phyloP scores from a whole-genome alignment of 2,888 invertebrate genomes.

The Lasioglossum villosulum region DNA sequence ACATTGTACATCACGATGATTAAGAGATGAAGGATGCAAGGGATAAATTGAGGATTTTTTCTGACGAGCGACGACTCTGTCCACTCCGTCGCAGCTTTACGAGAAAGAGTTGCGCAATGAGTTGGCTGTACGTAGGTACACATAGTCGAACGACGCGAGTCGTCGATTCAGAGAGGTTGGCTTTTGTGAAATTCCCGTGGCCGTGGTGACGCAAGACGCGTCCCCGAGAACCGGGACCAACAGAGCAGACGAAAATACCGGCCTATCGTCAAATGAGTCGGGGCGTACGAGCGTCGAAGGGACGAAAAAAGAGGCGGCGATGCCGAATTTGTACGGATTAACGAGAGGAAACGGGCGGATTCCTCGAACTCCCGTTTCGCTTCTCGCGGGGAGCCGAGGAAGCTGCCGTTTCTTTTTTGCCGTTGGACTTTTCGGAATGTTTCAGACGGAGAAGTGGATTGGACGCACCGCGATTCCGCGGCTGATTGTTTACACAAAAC shows the following conservation, averaged over 20 bases:
- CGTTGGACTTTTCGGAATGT: slow-evolving; percentile 24
- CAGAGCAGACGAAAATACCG: slow-evolving; percentile 75
- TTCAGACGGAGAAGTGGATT: not conserved
- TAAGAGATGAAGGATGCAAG: not conserved
- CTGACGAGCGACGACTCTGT: not conserved
- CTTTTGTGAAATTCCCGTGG: slow-evolving; percentile 71
- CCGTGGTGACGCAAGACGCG: slow-evolving; percentile 75
- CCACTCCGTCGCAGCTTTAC: not conserved
- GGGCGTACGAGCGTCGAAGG: slow-evolving; percentile 57
- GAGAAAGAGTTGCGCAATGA: slow-evolving; percentile 15
- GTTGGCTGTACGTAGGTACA: not conserved
- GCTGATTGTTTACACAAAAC: slow-evolving; percentile 46
- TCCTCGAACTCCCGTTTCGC: slow-evolving; percentile 33
- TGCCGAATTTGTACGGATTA: slow-evolving; percentile 76
- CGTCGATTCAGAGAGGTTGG: not conserved
- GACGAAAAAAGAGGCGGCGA: slow-evolving; percentile 62
- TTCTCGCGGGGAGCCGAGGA: not conserved
- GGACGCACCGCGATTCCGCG: slow-evolving; percentile 7
- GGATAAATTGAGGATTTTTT: not conserved
- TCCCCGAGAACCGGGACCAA: slow-evolving; percentile 53
- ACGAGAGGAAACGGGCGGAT: slow-evolving; percentile 60
- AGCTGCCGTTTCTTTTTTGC: not conserved
- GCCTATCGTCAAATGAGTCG: slow-evolving; percentile 68
- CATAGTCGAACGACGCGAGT: slow-evolving; percentile 4
- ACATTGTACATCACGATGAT: not conserved